These are phyloP conservation scores for Nerophis lumbriciformis DNA, from an alignment of 2,113 vertebrate genomes.

Conservation along the genomic window DNA sequence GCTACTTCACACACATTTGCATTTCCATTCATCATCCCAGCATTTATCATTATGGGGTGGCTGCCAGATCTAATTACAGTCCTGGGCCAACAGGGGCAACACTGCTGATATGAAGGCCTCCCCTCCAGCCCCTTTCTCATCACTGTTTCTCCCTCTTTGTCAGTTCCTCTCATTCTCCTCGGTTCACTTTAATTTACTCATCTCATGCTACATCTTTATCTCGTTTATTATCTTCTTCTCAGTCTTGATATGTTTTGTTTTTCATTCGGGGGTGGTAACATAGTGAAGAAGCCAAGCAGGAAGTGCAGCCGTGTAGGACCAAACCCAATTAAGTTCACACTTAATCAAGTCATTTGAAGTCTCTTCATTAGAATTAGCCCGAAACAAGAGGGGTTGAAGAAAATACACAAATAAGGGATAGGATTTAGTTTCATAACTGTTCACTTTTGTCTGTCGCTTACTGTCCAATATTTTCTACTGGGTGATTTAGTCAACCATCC, in stretches of 20 bases:
- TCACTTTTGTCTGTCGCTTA: conserved; percentile 9
- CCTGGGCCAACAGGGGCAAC: conserved; percentile 80
- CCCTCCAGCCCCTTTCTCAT: conserved; percentile 73
- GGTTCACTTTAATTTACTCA: conserved; percentile 44
- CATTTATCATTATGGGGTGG: conserved; percentile 89
- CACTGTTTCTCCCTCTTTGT: conserved; percentile 52
- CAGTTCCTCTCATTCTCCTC: conserved; percentile 46
- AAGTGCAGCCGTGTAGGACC: conserved; percentile 81
- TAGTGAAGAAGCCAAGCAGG: conserved; percentile 79
- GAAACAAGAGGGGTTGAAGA: conserved; percentile 37
- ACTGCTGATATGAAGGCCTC: conserved; percentile 74
- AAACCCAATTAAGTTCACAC: conserved; percentile 89
- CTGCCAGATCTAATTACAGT: conserved; percentile 99
- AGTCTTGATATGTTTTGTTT: conserved; percentile 38
- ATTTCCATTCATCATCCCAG: conserved; percentile 95
- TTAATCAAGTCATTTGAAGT: conserved; percentile 80
- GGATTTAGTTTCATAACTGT: conserved; percentile 56
- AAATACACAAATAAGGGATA: conserved; percentile 55
- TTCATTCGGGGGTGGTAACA: conserved; percentile 58
- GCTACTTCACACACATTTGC: conserved; percentile 91
- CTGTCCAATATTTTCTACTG: conserved; percentile 19
- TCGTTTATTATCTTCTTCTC: conserved; percentile 34
- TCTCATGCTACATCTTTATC: conserved; percentile 25
- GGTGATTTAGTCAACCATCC: conserved; percentile 53
- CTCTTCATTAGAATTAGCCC: conserved; percentile 78